Evolutionary conservation across 1,140 invertebrate genomes (phyloP), one percentile per base, ranked within the genome.

Genomic region (Meloidogyne floridensis): DNA sequence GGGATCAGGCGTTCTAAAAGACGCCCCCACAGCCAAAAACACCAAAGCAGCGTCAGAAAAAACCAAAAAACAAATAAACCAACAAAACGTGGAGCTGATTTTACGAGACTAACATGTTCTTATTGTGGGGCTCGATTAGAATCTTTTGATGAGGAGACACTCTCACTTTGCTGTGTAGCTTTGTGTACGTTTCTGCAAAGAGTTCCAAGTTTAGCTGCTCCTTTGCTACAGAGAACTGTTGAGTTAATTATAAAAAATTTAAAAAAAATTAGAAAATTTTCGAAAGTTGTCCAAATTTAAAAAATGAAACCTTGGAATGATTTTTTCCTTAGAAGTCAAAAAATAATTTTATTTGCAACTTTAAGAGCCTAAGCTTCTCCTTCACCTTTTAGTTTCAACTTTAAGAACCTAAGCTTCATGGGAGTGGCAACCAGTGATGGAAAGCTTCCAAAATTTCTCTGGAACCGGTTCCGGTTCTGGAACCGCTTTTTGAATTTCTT

Each of bases 111-210:
- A 59, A 83, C 90, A 15, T 93, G 92, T 85, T 85, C 88, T 10
- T 90, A 91, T 82, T 93, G 92, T 87, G 90, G 90, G 84, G 95
- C 70, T 92, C 81, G 54, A 11, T 18, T 94, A 84, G 96, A 99
- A 92, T 94, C 96, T 88, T 99, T 98, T 90, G 95, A 94, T 84
- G 96, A 99, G 90, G 96, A 99, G 90, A 97, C 98, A 90, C 92
- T 99, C 59, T 96, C 95, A 0, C 92, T 98, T 43, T 95, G 96
- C 88, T 95, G 99, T 82, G 95, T 98, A 47, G 94, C 95, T 79
- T 91, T 98, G 73, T 95, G 95, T 42, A 98, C 97, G 1, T 98
- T 96, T 91, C 95, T 99, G 81, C 96, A 98, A 90, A 92, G 96
- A 70, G 96, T 98, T 90, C 96, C 97, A 7, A 93, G 93, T 8